Base-by-base conservation (phyloP, 1,140 invertebrate genomes). In the Polypedilum vanderplanki region DNA sequence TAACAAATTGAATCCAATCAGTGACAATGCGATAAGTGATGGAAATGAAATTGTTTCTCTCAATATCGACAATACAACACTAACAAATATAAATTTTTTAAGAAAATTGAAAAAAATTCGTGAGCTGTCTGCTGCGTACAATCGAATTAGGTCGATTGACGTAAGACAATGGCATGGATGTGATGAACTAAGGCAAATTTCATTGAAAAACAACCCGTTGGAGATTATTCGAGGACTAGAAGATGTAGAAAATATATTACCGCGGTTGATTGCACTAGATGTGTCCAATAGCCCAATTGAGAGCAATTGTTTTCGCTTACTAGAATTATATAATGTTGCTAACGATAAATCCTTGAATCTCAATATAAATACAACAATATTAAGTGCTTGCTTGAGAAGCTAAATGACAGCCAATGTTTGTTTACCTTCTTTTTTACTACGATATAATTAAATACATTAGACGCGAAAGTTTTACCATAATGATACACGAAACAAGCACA, bases 1-100 rank as follows among this genome's bases (percentile, higher is more conserved):
- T 70, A 70, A 70, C 65, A 70, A 70, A 70, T 70, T 70, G 65
- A 70, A 70, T 70, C n/a, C 65, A 70, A 70, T 70, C 65, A 70
- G 20, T 70, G 65, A 18, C 65, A 17, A 70, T 18, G 65, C n/a
- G 17, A 70, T 70, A 70, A 70, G 65, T 70, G 65, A 70, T 22
- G 65, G 20, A 18, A 70, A 22, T 70, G 65, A 70, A 70, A 70
- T 70, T 70, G 65, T 70, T 18, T 70, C 65, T 10, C 18, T 70
- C n/a, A 70, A 70, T 70, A 12, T 70, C 17, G 20, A 70, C 18
- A 70, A 70, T 20, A 70, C 65, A 18, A 70, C 65, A 70, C 17
- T 70, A 18, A 3, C 17, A 9, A 70, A 70, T 12, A 22, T 70
- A 22, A 70, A 70, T 70, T 70, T 70, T 70, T 7, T 70, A 20